phyloP scores from a whole-genome alignment of 2,113 vertebrate genomes.

The Hemiprocne comata region DNA sequence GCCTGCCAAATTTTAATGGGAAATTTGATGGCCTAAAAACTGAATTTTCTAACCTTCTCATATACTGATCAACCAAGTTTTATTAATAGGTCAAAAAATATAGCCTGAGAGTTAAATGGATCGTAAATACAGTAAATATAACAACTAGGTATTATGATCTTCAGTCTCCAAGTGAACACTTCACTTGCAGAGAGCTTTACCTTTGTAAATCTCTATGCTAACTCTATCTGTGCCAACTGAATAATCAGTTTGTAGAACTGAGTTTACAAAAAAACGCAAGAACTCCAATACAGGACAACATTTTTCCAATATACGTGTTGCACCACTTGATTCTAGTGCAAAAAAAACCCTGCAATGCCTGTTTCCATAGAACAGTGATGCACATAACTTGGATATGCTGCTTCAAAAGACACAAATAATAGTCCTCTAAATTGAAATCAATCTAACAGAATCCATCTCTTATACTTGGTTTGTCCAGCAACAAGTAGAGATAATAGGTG shows the following conservation, averaged over 20 bases:
- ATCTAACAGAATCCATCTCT: background rate
- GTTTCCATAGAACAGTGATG: background rate
- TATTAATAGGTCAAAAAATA: background rate
- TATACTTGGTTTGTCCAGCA: background rate
- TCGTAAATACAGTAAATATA: background rate
- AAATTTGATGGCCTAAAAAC: background rate
- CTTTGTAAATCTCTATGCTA: background rate
- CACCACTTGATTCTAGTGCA: background rate
- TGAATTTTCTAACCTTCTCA: background rate
- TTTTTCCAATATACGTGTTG: background rate
- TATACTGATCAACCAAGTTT: rapidly evolving
- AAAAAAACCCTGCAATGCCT: too few relatives aligned
- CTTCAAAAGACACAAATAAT: background rate
- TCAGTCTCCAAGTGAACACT: background rate
- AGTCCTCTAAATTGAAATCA: background rate
- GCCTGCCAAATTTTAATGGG: background rate
- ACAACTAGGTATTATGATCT: background rate
- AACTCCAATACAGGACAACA: background rate
- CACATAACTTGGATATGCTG: background rate
- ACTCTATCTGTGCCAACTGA: background rate
- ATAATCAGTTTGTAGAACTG: background rate
- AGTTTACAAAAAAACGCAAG: background rate
- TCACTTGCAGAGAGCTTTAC: background rate
- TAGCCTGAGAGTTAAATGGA: background rate
- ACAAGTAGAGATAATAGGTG: background rate